Base-by-base conservation (phyloP, 1,140 invertebrate species). In the Drosophila willistoni region DNA sequence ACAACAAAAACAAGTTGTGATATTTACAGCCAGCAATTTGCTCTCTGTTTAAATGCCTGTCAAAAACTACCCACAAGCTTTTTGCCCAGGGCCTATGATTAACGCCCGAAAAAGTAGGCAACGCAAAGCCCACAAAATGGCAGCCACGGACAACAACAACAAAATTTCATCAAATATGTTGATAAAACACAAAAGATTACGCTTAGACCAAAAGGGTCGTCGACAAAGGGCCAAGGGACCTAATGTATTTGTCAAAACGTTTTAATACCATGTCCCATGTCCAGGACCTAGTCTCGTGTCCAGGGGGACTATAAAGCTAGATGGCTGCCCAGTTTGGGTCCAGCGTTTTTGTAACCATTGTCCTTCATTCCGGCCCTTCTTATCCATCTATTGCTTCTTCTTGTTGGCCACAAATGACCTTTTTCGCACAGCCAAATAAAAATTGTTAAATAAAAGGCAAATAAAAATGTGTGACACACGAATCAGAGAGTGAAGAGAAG, bases 161-260 rank as follows among this genome's bases (percentile, higher is more conserved):
- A 72, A 79, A 79, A 76, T 78, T 85, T 87, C 84, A 86, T 86
- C 82, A 86, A 86, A 86, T 87, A 79, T 85, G 83, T 82, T 86
- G 82, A 86, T 86, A 86, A 87, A 87, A 87, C 83, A 82, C 71
- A 86, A 86, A 87, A 86, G 82, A 86, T 86, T 86, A 86, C 64
- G 77, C 47, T 64, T 61, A 41, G 34, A 13, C 14, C 54, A 68
- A 65, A 65, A 79, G 82, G 75, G 55, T 71, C 66, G 54, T 29
- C 13, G 36, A 33, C 17, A 39, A 36, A 59, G 22, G 54, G 22
- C 41, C 68, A 76, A 76, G 77, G 69, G 65, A 81, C 64, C 83
- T 79, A 86, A 86, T 86, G 82, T 82, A 83, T 86, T 86, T 86
- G 82, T 87, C 82, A 86, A 86, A 86, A 82, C 83, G 83, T 76